Evolutionary conservation across 2,797 vertebrate genomes (phyloP).

Genomic region (Tauraco hartlaubi): DNA sequence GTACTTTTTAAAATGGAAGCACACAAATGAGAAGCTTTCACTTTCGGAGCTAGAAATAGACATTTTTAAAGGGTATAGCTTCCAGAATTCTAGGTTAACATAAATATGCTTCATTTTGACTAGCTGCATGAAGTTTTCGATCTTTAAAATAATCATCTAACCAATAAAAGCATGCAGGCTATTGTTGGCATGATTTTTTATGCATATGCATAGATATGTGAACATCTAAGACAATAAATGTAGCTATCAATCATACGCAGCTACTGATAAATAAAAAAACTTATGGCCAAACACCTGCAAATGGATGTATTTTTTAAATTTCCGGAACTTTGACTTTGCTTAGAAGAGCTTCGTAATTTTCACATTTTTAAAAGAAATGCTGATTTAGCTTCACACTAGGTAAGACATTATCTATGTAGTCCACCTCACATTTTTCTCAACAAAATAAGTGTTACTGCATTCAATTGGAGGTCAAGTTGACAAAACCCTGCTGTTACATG

Average conservation of each 20-base stretch:
- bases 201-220: accelerated
- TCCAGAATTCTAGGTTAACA: not conserved
- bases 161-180: not conserved
- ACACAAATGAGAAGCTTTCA: not conserved
- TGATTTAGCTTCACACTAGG: not conserved
- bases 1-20: not conserved
- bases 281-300: accelerated
- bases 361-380: not conserved
- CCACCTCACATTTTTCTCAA: not conserved
- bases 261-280: not conserved
- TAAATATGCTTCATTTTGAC: conserved; percentile 17
- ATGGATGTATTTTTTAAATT: not conserved
- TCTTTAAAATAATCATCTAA: conserved; percentile 38
- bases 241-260: not conserved
- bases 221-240: not conserved
- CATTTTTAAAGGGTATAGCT: not conserved
- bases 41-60: not conserved
- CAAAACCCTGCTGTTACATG: not conserved
- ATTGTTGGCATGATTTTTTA: not conserved
- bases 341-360: not conserved
- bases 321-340: not conserved
- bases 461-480: not conserved
- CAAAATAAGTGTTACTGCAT: not conserved
- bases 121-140: conserved; percentile 42
- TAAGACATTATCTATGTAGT: not conserved